Evolutionary conservation across 2,797 vertebrate genomes (phyloP).

Genomic region (Scarus forsteni): DNA sequence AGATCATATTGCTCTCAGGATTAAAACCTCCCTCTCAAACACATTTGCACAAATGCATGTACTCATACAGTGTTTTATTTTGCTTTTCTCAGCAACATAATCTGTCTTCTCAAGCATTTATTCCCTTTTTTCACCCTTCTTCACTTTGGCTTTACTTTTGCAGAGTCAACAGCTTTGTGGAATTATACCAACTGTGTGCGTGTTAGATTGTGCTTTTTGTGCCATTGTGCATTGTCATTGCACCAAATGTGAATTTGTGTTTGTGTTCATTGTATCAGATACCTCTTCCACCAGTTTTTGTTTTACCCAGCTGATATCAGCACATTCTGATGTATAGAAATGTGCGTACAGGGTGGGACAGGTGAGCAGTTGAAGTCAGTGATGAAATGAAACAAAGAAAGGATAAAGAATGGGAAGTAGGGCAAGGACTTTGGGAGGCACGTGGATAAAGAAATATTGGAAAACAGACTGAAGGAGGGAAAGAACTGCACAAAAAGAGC

Average conservation of each 20-base stretch:
- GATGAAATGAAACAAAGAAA: conserved; percentile 36
- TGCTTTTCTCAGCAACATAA: conserved; percentile 53
- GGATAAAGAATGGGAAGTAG: conserved; percentile 20
- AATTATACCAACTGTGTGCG: conserved; percentile 48
- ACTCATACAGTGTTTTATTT: conserved; percentile 33
- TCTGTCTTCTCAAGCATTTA: conserved; percentile 50
- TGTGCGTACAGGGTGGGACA: conserved; percentile 12
- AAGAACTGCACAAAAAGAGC: conserved; percentile 20
- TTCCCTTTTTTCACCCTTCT: conserved; percentile 30
- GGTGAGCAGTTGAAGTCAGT: conserved; percentile 13
- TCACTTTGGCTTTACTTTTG: conserved; percentile 55
- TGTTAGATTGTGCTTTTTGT: conserved; percentile 39
- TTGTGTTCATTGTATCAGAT: conserved; percentile 15
- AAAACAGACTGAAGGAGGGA: conserved; percentile 6
- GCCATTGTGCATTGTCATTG: conserved; percentile 22
- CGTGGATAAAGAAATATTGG: conserved; percentile 15
- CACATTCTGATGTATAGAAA: conserved; percentile 11
- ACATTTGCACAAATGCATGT: conserved; percentile 9
- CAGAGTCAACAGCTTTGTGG: conserved; percentile 63
- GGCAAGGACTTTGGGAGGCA: conserved; percentile 3
- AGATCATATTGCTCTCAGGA: conserved; percentile 20
- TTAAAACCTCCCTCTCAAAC: conserved; percentile 5
- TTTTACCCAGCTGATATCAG: conserved; percentile 35
- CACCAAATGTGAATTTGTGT: conserved; percentile 8
- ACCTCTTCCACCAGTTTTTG: conserved; percentile 20